Base-by-base conservation (phyloP, 2,888 invertebrate species). In the Meandrusa payeni region DNA sequence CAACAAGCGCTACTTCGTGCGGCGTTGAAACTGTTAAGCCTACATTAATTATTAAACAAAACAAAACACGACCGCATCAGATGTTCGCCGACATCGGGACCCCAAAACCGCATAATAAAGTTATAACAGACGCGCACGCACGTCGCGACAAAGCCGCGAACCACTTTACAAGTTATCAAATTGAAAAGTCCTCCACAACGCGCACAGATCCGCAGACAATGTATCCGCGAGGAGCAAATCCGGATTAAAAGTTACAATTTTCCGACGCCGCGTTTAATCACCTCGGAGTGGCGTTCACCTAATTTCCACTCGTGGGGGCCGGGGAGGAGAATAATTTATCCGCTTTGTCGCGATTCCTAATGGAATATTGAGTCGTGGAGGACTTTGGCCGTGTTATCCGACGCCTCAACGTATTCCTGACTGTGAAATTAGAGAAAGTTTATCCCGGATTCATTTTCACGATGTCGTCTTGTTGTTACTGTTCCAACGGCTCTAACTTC, bases 371-470 rank as follows among this genome's bases (percentile, higher is more conserved):
- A 54, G 41, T 45, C 45, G 52, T 22, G 51, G 47, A 28, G 47
- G 48, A 54, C 52, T 54, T 51, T 41, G 44, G 44, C 50, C 36
- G 50, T 54, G 59, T 57, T 66, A 66, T 62, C 65, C 65, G 64
- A 61, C 51, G 63, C 60, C 59, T 51, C 53, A 55, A 68, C 59
- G 64, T 69, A 72, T 71, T 66, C 69, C 62, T 69, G 69, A 71
- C 68, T 67, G 65, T 67, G 73, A 76, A 74, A 79, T 76, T 76
- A 76, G 68, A 69, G 79, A n/a, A n/a, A 81, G 75, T 81, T 78
- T 61, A 47, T 33, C 23, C 27, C 42, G 23, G 42, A 46, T 37
- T 42, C 41, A 52, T 63, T 44, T 24, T 10, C 29, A 3, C n/a
- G 10, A 17, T 15, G 23, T 5, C 15, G 9, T 39, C 12, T 9